Percentiles rank a stretch among this genome's conserved stretches.
phyloP scores from a whole-genome alignment of 2,888 invertebrate genomes.

The Acrobasis suavella region DNA sequence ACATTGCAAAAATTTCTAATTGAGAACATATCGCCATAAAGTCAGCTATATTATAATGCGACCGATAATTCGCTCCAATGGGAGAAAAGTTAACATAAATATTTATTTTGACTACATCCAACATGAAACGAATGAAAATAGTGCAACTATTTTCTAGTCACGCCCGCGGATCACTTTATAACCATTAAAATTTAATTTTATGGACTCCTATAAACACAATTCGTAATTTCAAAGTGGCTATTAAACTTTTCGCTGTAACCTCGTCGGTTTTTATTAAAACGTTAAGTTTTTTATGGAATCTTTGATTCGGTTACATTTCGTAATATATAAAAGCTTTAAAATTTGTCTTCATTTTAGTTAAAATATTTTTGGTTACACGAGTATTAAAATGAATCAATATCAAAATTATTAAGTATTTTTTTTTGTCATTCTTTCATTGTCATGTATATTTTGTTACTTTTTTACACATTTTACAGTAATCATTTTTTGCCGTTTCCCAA shows the following conservation, averaged over 20 bases:
- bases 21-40: no score
- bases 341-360: neutral
- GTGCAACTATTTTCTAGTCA: conserved; percentile 33
- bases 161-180: conserved; percentile 43
- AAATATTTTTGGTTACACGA: no score
- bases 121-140: conserved; percentile 41
- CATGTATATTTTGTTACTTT: no score
- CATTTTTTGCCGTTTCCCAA: no score
- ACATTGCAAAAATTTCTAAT: no score
- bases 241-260: conserved; percentile 9
- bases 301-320: neutral
- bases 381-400: no score
- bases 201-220: conserved; percentile 43
- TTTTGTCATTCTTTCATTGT: no score
- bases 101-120: conserved; percentile 27
- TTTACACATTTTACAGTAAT: no score
- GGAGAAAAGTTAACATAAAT: conserved; percentile 23
- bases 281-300: conserved; percentile 8
- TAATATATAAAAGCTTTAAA: conserved; percentile 15
- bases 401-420: no score
- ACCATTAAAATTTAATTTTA: conserved; percentile 53
- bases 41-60: no score
- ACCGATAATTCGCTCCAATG: no score
- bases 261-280: conserved; percentile 4
- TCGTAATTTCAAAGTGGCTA: conserved; percentile 32